Base-by-base conservation (phyloP, 2,113 vertebrate species). In the Oreochromis niloticus region DNA sequence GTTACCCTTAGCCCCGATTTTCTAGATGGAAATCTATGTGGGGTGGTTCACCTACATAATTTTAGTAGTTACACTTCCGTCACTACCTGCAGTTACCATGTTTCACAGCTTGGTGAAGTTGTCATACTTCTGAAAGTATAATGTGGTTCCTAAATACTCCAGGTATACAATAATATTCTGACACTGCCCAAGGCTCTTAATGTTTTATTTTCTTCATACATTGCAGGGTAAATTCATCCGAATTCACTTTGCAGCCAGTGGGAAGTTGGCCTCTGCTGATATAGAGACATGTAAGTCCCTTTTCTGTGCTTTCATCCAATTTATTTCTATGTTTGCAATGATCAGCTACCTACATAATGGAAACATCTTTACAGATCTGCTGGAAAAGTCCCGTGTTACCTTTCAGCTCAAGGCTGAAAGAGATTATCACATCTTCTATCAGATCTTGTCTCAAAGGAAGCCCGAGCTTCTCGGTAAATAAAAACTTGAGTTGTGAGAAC, bases 361-460 rank as follows among this genome's bases (percentile, higher is more conserved):
- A 17, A 82, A 48, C 63, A 3, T 86, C 39, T 85, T 87, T 32
- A 79, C 92, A 98, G 98, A 98, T 91, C 97, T 98, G 75, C 94
- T 98, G 88, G 98, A 98, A 94, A 98, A 98, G 92, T 98, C 98
- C 36, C 96, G 98, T 2, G 97, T 98, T 22, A 97, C 97, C 87
- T 98, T 96, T 89, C 98, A 98, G 95, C 97, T 98, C 6, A 98
- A 97, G 92, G 92, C 97, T 82, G 98, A 98, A 92, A 96, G 98
- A 82, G 97, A 98, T 87, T 98, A 98, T 85, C 98, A 98, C 90
- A 98, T 98, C 92, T 98, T 97, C 95, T 98, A 98, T 87, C 98
- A 98, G 96, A 98, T 98, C 85, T 94, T 98, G 90, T 98, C 98
- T 91, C 98, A 98, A 59, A 96, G 95, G 92, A 98, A 98, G 88